Evolutionary conservation across 2,888 invertebrate genomes (phyloP), one percentile per base, ranked within the genome.

Genomic region (Sesia bembeciformis): DNA sequence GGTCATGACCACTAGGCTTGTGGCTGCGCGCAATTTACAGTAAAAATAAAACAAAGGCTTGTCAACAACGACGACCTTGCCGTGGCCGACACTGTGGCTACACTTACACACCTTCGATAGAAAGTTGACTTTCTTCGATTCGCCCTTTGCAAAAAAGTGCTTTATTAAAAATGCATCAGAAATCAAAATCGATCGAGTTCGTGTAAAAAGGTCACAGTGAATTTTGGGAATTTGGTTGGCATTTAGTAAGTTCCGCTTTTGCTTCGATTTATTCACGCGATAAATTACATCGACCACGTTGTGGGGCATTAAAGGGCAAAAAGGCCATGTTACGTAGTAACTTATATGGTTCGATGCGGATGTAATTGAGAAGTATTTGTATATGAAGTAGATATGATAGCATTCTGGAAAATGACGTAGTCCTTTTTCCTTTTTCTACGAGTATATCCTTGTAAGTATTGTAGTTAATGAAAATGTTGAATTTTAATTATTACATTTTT

Each of bases 41-140:
- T 62, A 57, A 66, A 66, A 70, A 68, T 68, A 68, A 75, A 76
- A 77, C 74, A 78, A 81, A 76, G 68, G 68, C 58, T 63, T 66
- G 68, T 72, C 70, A 71, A 76, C 70, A 74, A 65, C 61, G 63
- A 57, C 68, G 76, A 75, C 78, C 78, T 78, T 77, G 76, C 56
- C 54, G 54, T 63, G 60, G 68, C 62, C 61, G 67, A 46, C 46
- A 46, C 62, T 61, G 60, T 56, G 51, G 23, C 51, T 23, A 5
- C 52, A 4, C 53, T 74, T 72, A 60, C 61, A 66, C 62, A 74
- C 72, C 59, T 60, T 53, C 54, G 55, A 62, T 78, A 77, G 81
- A 81, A 84, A 85, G 82, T 68, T 58, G 58, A 72, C 78, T 82
- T 83, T 84, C 80, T 74, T 81, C 61, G 63, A 50, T 40, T 7